These are phyloP conservation scores for Callosobruchus maculatus DNA, from an alignment of 2,888 invertebrate species.

Conservation along the genomic window DNA sequence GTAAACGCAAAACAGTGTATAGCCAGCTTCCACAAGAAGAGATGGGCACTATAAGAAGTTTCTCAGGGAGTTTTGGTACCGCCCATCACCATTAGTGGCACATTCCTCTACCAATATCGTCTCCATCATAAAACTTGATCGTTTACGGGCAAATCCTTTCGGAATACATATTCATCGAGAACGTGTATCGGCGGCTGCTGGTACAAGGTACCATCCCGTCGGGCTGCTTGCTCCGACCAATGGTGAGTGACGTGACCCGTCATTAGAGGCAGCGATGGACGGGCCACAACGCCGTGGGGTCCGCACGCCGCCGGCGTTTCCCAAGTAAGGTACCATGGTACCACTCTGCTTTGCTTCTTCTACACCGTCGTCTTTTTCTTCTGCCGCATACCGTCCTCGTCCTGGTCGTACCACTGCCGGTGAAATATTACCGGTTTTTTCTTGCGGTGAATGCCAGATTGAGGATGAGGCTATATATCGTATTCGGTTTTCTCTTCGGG, in stretches of 20 bases:
- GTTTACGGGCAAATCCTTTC: neutral
- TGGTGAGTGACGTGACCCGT: slow-evolving; percentile 51
- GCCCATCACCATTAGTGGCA: neutral
- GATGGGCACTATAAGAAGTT: too few species aligned
- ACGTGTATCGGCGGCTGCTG: slow-evolving; percentile 33
- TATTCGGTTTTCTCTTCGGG: neutral
- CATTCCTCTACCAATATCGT: neutral
- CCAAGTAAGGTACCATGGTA: slow-evolving; percentile 28
- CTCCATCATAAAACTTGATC: neutral
- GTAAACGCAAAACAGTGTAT: too few species aligned
- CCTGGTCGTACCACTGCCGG: neutral
- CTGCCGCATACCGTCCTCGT: neutral
- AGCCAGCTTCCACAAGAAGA: too few species aligned
- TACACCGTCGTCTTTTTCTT: neutral
- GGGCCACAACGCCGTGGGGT: slow-evolving; percentile 19
- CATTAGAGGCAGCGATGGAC: slow-evolving; percentile 44
- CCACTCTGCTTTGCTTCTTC: slow-evolving; percentile 23
- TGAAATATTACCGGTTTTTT: neutral
- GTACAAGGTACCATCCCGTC: slow-evolving; percentile 37
- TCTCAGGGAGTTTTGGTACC: too few species aligned
- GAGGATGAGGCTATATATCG: neutral
- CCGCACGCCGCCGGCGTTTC: slow-evolving; percentile 15
- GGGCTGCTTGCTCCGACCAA: slow-evolving; percentile 25
- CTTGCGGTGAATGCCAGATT: neutral
- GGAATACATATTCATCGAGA: slow-evolving; percentile 1